A percentile compares a stretch with the other conserved stretches of the same genome.
phyloP scores from a whole-genome alignment of 2,113 vertebrate genomes.

The Callorhinus ursinus region DNA sequence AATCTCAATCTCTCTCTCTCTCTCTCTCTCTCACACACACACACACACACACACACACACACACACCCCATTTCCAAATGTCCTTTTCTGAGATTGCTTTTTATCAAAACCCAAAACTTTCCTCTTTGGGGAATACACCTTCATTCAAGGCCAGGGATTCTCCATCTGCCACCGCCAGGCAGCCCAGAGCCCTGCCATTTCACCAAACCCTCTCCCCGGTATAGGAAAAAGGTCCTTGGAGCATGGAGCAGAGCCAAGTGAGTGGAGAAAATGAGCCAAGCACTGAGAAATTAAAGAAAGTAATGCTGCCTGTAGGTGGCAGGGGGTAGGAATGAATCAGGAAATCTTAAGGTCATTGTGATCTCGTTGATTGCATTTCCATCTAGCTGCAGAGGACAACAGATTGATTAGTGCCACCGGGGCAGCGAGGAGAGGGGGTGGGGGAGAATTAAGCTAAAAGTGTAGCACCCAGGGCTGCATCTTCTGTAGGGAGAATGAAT shows the following conservation, averaged over 20 bases:
- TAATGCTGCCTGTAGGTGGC: neutral
- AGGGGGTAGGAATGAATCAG: neutral
- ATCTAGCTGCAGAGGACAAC: conserved; percentile 16
- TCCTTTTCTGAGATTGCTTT: neutral
- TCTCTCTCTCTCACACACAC: too few species aligned
- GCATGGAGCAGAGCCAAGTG: conserved; percentile 10
- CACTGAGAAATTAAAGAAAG: conserved; percentile 62
- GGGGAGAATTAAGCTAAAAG: neutral
- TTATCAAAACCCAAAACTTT: conserved; percentile 12
- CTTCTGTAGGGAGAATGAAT: neutral
- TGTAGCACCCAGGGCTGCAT: neutral
- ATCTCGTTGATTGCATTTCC: conserved; percentile 59
- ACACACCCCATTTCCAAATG: neutral
- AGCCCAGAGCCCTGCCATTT: neutral
- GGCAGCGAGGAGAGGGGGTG: neutral
- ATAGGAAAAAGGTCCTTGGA: conserved; percentile 21
- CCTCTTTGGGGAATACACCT: neutral
- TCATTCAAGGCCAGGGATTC: conserved; percentile 36
- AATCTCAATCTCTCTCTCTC: neutral
- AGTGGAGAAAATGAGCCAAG: conserved; percentile 49
- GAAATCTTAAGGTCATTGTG: conserved; percentile 53
- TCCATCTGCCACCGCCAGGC: neutral
- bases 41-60: neutral
- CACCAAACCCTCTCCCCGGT: neutral
- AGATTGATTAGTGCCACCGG: conserved; percentile 22